Evolutionary conservation across 2,113 vertebrate species (phyloP).

Genomic region (Notarius quadriscutis): DNA sequence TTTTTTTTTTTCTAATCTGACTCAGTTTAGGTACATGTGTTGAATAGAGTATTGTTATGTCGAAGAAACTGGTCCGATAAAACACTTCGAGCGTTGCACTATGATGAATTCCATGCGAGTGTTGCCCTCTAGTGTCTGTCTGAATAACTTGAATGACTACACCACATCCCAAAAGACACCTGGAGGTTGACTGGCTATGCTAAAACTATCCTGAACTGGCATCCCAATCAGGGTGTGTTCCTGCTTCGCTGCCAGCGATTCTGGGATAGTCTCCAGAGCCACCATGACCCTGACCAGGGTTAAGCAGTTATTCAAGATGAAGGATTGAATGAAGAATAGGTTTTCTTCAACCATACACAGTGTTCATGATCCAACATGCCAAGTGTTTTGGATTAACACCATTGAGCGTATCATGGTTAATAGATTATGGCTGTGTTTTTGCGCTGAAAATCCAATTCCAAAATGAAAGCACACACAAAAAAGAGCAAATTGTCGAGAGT

Average conservation of each 20-base stretch:
- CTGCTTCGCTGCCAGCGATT: too few relatives aligned
- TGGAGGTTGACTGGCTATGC: not conserved
- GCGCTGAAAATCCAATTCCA: not conserved
- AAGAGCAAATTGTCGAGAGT: not conserved
- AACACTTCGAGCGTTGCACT: not conserved
- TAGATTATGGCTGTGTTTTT: not conserved
- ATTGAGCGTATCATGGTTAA: not conserved
- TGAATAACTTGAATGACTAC: not conserved
- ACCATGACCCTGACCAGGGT: not conserved
- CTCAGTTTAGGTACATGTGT: not conserved
- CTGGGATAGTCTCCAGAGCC: too few relatives aligned
- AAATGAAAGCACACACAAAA: not conserved
- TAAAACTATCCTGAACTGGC: not conserved
- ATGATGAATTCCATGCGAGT: not conserved
- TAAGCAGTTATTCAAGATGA: not conserved
- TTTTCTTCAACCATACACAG: not conserved
- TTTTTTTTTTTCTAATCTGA: not conserved
- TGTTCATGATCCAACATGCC: not conserved
- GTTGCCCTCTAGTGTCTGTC: constrained; percentile 49
- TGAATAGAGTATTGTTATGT: not conserved
- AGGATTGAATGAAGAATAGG: not conserved
- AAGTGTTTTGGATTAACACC: not conserved
- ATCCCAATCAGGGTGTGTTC: not conserved
- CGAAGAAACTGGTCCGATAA: not conserved
- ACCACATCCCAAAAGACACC: not conserved